These are phyloP conservation scores for Scaptomyza graminum DNA, from an alignment of 1,140 invertebrate genomes.

Conservation along the genomic window DNA sequence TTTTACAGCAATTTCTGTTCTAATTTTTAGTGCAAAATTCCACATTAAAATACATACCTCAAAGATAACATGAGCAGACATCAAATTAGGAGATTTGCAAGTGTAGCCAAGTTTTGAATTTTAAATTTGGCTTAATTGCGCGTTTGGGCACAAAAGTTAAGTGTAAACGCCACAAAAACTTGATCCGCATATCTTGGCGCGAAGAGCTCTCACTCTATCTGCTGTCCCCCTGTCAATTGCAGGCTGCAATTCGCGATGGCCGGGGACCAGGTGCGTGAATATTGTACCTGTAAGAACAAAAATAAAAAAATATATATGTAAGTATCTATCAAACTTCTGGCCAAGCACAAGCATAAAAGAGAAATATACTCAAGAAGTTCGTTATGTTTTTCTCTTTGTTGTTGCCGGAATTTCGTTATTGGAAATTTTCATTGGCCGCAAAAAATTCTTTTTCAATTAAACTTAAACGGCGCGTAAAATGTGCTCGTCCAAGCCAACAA, in stretches of 20 bases:
- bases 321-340: background rate
- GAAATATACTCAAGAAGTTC: constrained; percentile 57
- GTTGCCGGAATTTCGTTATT: constrained; percentile 70
- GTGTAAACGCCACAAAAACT: constrained; percentile 51
- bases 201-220: background rate
- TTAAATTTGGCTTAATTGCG: constrained; percentile 63
- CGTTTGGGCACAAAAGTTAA: constrained; percentile 63
- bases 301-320: too few relatives aligned
- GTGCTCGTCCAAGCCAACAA: constrained; percentile 28
- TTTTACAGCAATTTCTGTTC: background rate
- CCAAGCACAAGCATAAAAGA: constrained; percentile 66
- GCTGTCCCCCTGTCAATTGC: constrained; percentile 30
- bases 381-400: constrained; percentile 9
- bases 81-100: background rate
- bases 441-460: constrained; percentile 80
- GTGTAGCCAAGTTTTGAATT: constrained; percentile 28
- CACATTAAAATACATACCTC: background rate
- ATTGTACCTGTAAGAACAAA: background rate
- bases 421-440: constrained; percentile 78
- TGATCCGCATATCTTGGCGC: constrained; percentile 39
- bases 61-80: background rate
- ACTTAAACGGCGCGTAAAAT: constrained; percentile 79
- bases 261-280: background rate
- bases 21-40: background rate
- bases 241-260: constrained; percentile 37